Percentiles rank a stretch among this genome's conserved stretches.
Evolutionary conservation across 2,888 invertebrate species (phyloP).

Genomic region (Acronicta alni): DNA sequence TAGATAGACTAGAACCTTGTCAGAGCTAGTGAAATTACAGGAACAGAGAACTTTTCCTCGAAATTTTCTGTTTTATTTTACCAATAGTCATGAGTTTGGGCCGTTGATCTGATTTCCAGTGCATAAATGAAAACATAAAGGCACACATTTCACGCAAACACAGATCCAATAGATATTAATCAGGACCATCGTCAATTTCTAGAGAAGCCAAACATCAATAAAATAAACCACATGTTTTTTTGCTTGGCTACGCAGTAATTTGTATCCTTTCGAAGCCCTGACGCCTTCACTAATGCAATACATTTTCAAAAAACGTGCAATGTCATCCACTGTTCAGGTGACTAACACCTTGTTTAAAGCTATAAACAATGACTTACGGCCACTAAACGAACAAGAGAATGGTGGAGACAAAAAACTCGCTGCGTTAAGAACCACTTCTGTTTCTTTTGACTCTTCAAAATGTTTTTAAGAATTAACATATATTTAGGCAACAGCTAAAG

Average conservation of each 20-base stretch:
- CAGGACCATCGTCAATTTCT: no score
- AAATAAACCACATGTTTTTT: no score
- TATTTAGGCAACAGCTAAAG: slow-evolving; percentile 24
- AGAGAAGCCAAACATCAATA: no score
- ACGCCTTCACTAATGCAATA: slow-evolving; percentile 2
- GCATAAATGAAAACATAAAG: no score
- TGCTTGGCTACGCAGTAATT: no score
- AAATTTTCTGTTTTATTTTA: no score
- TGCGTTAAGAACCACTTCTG: slow-evolving; percentile 13
- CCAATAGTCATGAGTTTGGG: no score
- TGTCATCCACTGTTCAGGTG: slow-evolving; percentile 33
- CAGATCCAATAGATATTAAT: no score
- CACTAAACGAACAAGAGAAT: not conserved
- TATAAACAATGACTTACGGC: slow-evolving; percentile 23
- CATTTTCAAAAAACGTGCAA: slow-evolving; percentile 24
- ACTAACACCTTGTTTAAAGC: slow-evolving; percentile 23
- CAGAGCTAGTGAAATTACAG: not conserved
- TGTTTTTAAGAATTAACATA: slow-evolving; percentile 36
- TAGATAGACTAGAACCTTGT: no score
- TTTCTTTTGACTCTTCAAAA: slow-evolving; percentile 21
- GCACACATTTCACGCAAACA: no score
- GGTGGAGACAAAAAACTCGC: slow-evolving; percentile 19
- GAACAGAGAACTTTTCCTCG: no score
- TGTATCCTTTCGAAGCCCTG: slow-evolving; percentile 46
- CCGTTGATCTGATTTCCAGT: no score